Conservation (phyloP, 2,888 invertebrate genomes). For the Rhagium mordax region DNA sequence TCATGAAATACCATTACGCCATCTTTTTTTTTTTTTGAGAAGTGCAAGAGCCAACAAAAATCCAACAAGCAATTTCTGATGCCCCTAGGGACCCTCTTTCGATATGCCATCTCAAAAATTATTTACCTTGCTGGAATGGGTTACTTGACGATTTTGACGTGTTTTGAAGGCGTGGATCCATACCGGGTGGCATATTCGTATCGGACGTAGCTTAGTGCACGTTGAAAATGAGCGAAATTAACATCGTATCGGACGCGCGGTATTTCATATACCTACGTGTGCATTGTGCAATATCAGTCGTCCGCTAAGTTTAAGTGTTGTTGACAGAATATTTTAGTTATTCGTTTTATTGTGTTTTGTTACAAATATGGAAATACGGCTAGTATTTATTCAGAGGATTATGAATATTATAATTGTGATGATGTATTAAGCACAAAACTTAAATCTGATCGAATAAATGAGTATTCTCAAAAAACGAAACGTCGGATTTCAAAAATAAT, state of each 20-base stretch:
- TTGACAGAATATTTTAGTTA: too few relatives aligned
- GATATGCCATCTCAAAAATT: too few relatives aligned
- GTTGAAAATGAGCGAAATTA: conserved; percentile 16
- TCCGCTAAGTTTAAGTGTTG: conserved; percentile 11
- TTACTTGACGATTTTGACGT: too few relatives aligned
- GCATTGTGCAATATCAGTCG: conserved; percentile 27
- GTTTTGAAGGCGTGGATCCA: too few relatives aligned
- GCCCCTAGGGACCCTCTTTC: too few relatives aligned
- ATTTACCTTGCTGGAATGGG: too few relatives aligned
- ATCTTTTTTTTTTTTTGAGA: too few relatives aligned
- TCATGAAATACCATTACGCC: too few relatives aligned
- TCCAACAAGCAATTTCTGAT: too few relatives aligned
- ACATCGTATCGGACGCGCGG: conserved; percentile 9
- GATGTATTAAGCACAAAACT: conserved; percentile 20
- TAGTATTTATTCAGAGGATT: conserved; percentile 23
- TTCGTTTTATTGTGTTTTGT: neutral
- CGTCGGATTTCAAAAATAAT: too few relatives aligned
- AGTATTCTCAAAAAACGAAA: too few relatives aligned
- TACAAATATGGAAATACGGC: conserved; percentile 3
- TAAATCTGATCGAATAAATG: neutral
- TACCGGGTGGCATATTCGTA: neutral
- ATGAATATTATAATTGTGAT: conserved; percentile 25
- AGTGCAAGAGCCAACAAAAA: too few relatives aligned
- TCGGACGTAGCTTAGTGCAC: conserved; percentile 24
- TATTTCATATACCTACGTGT: conserved; percentile 20